Evolutionary conservation across 2,797 vertebrate species (phyloP).

Genomic region (Poecilia picta): DNA sequence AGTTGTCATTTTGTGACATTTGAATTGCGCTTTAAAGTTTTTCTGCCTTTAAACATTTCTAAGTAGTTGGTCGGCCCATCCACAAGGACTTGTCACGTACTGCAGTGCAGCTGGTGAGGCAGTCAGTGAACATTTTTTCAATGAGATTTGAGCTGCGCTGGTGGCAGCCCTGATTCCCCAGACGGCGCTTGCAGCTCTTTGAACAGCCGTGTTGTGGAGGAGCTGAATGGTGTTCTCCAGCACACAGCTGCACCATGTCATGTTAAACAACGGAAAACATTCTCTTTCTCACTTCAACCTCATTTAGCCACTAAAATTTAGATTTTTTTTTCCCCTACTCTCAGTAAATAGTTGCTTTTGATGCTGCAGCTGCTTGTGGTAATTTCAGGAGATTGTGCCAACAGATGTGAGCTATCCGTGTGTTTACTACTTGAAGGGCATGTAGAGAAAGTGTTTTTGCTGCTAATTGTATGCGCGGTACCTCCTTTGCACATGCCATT

Average conservation of each 20-base stretch:
- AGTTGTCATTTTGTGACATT: conserved; percentile 21
- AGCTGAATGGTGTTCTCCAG: conserved; percentile 54
- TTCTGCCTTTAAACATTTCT: conserved; percentile 48
- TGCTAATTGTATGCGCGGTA: conserved; percentile 5
- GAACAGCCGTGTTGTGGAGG: conserved; percentile 57
- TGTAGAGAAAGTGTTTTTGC: background rate
- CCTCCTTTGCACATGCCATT: background rate
- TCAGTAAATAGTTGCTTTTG: conserved; percentile 49
- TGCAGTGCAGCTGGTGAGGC: conserved; percentile 61
- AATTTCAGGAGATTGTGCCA: conserved; percentile 16
- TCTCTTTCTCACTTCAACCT: conserved; percentile 50
- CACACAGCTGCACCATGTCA: conserved; percentile 71
- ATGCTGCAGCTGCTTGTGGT: conserved; percentile 45
- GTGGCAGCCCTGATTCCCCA: conserved; percentile 71
- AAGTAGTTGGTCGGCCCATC: conserved; percentile 36
- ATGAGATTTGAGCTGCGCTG: conserved; percentile 66
- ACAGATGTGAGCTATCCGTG: conserved; percentile 25
- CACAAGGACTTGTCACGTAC: conserved; percentile 35
- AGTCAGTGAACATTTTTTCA: conserved; percentile 61
- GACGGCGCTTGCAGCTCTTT: conserved; percentile 67
- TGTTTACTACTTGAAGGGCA: conserved; percentile 5
- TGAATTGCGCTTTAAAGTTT: conserved; percentile 31
- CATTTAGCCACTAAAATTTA: conserved; percentile 45
- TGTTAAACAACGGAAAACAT: conserved; percentile 64
- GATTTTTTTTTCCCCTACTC: conserved; percentile 8